These are phyloP conservation scores for Epistrophe eligans DNA, from an alignment of 2,888 invertebrate species.

Conservation along the genomic window DNA sequence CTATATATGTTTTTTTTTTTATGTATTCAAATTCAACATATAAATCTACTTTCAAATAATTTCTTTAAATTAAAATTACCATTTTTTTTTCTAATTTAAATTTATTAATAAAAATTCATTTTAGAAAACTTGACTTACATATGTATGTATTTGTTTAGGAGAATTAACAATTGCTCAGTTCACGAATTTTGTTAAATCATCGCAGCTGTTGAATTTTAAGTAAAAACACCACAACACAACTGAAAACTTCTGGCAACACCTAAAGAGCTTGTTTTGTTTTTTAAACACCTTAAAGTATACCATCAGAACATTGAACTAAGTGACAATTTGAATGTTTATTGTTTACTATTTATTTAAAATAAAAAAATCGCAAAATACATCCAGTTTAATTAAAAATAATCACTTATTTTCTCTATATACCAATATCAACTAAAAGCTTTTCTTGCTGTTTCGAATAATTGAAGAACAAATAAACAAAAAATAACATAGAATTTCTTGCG, in stretches of 20 bases:
- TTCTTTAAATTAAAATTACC: too few species aligned
- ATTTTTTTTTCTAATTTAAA: too few species aligned
- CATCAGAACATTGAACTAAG: neutral
- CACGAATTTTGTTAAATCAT: neutral
- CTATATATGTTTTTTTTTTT: too few species aligned
- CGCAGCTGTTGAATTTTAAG: neutral
- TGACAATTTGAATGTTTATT: neutral
- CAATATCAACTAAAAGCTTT: conserved; percentile 20
- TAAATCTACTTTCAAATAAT: too few species aligned
- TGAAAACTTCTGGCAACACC: neutral
- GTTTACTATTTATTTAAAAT: neutral
- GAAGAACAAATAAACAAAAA: conserved; percentile 20
- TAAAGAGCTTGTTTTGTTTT: neutral
- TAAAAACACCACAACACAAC: neutral
- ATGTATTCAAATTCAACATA: too few species aligned
- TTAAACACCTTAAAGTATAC: conserved; percentile 3
- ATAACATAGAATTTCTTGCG: conserved; percentile 5
- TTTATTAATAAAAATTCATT: too few species aligned
- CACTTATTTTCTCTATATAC: neutral
- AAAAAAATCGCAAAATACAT: neutral
- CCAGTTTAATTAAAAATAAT: neutral
- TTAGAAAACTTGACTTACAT: too few species aligned
- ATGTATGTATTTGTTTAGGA: too few species aligned
- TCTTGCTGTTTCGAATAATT: neutral
- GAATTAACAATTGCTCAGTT: neutral